Conservation (phyloP, 53 echinoderm and acorn worm species). For the Temnopleurus reevesii region DNA sequence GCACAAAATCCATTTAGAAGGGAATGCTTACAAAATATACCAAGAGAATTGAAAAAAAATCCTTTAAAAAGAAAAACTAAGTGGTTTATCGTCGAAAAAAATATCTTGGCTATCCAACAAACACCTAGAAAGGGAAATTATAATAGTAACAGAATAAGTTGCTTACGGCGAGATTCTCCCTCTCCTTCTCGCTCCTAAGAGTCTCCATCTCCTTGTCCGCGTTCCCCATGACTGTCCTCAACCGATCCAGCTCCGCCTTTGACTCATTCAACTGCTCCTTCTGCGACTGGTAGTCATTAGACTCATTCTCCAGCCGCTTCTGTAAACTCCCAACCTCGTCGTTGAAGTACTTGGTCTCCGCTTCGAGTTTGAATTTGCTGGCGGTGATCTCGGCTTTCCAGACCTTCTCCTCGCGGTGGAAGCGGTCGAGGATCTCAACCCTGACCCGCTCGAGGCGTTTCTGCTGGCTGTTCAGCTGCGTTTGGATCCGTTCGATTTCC, state of each 20-base stretch:
- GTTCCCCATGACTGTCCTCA: slow-evolving; percentile 59
- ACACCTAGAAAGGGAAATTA: no score
- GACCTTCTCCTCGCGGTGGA: slow-evolving; percentile 86
- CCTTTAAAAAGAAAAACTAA: no score
- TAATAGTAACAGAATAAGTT: no score
- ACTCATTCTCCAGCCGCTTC: slow-evolving; percentile 78
- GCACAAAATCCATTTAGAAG: no score
- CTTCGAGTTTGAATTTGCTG: slow-evolving; percentile 87
- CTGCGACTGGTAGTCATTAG: slow-evolving; percentile 73
- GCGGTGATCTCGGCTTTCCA: slow-evolving; percentile 89
- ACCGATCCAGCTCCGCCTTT: slow-evolving; percentile 61
- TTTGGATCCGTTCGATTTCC: slow-evolving; percentile 69
- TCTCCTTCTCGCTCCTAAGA: slow-evolving; percentile 67
- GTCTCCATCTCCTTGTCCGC: slow-evolving; percentile 63
- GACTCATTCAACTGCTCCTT: slow-evolving; percentile 65
- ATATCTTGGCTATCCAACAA: no score
- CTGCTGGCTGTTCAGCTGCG: slow-evolving; percentile 69
- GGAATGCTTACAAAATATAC: no score
- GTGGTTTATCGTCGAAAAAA: no score
- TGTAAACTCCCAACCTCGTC: slow-evolving; percentile 83
- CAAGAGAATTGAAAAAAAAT: no score
- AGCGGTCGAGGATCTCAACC: slow-evolving; percentile 70
- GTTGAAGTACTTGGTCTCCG: slow-evolving; percentile 90
- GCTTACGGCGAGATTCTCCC: slow-evolving; percentile 75
- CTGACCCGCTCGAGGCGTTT: slow-evolving; percentile 72